These are phyloP conservation scores for Myxocyprinus asiaticus DNA, from an alignment of 2,113 vertebrate species.

Conservation along the genomic window DNA sequence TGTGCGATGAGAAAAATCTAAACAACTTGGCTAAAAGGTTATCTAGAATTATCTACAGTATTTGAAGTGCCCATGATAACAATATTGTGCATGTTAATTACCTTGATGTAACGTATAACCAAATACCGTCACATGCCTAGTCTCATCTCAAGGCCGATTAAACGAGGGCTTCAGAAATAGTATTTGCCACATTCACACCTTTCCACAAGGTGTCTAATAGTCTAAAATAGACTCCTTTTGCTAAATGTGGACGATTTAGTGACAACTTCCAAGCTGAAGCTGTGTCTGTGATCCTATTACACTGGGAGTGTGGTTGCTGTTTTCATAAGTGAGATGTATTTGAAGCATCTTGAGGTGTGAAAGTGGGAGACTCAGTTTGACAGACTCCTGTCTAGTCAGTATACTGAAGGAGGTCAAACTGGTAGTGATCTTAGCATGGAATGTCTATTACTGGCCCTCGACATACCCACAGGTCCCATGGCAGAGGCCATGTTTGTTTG, in stretches of 20 bases:
- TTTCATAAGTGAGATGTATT: slow-evolving; percentile 1
- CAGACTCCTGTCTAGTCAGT: slow-evolving; percentile 26
- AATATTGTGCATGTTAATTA: too few relatives aligned
- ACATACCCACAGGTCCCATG: not conserved
- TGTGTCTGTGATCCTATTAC: not conserved
- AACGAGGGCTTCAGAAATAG: not conserved
- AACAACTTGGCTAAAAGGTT: too few relatives aligned
- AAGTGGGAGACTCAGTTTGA: not conserved
- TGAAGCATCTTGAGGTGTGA: slow-evolving; percentile 18
- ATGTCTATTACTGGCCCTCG: slow-evolving; percentile 15
- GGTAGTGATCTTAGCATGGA: not conserved
- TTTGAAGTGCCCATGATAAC: too few relatives aligned
- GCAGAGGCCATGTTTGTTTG: slow-evolving; percentile 19
- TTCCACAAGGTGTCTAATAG: slow-evolving; percentile 19
- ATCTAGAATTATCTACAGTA: too few relatives aligned
- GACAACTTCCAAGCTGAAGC: not conserved
- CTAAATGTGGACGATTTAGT: not conserved
- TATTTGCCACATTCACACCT: not conserved
- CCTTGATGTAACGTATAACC: too few relatives aligned
- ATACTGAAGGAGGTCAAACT: slow-evolving; percentile 30
- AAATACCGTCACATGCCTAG: not conserved
- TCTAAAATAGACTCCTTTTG: not conserved
- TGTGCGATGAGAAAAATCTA: too few relatives aligned
- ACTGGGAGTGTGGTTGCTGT: not conserved
- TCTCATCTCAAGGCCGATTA: not conserved